phyloP scores from a whole-genome alignment of 2,797 vertebrate genomes.

The Emys orbicularis region DNA sequence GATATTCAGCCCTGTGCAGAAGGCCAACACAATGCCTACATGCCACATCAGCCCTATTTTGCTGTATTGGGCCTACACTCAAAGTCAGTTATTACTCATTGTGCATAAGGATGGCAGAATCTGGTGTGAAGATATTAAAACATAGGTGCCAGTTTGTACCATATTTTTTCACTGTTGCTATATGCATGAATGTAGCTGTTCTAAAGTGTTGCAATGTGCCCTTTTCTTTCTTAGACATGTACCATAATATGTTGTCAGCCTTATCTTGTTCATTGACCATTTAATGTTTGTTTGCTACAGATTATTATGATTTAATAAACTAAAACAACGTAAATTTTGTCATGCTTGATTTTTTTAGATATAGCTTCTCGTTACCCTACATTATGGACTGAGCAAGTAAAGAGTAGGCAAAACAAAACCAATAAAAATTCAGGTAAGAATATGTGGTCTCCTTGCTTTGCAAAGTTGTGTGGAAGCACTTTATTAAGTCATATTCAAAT shows the following conservation, averaged over 20 bases:
- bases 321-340: neutral
- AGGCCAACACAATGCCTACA: neutral
- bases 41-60: neutral
- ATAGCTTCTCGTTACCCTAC: slow-evolving; percentile 94
- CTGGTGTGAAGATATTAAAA: neutral
- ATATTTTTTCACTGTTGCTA: neutral
- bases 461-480: neutral
- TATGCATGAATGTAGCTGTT: neutral
- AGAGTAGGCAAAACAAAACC: slow-evolving; percentile 94
- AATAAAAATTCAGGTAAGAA: slow-evolving; percentile 92
- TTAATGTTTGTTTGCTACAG: neutral
- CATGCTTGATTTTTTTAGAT: slow-evolving; percentile 80
- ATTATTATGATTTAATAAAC: neutral
- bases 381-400: slow-evolving; percentile 95
- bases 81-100: neutral
- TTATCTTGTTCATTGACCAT: neutral
- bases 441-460: neutral
- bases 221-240: neutral
- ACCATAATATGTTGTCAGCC: neutral
- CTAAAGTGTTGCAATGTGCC: neutral
- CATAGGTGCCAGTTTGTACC: neutral
- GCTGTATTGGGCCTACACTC: neutral
- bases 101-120: neutral
- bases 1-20: neutral
- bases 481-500: neutral